A percentile compares a stretch with the other conserved stretches of the same genome.
phyloP scores from a whole-genome alignment of 2,797 vertebrate species.

The Schizopygopsis pylzovi region DNA sequence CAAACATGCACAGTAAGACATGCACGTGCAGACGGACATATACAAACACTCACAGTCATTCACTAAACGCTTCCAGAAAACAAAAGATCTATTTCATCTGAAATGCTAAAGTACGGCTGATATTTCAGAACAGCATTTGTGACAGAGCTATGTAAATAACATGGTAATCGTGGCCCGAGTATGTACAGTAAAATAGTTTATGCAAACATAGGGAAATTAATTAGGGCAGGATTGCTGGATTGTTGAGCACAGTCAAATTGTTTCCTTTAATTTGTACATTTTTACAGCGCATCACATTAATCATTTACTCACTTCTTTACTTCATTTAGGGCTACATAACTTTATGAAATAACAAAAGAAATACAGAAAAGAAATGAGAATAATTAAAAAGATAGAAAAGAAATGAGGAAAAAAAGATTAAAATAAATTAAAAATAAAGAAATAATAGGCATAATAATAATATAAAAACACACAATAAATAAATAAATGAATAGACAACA shows the following conservation, averaged over 20 bases:
- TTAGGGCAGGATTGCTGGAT: slow-evolving; percentile 11
- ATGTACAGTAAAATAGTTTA: slow-evolving; percentile 50
- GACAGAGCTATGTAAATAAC: slow-evolving; percentile 40
- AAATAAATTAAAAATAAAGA: too few species aligned
- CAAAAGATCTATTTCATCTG: slow-evolving; percentile 11
- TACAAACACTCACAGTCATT: slow-evolving; percentile 17
- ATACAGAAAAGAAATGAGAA: background rate
- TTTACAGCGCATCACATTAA: slow-evolving; percentile 15
- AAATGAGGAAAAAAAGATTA: background rate
- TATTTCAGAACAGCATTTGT: slow-evolving; percentile 35
- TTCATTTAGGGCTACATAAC: background rate
- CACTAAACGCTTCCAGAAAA: background rate
- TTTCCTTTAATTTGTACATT: slow-evolving; percentile 12
- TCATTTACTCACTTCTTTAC: background rate
- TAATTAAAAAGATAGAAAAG: background rate
- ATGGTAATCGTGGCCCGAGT: slow-evolving; percentile 22
- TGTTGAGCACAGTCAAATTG: slow-evolving; percentile 3
- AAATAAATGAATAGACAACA: background rate
- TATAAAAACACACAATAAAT: background rate
- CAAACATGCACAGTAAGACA: slow-evolving; percentile 32
- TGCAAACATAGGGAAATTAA: slow-evolving; percentile 48
- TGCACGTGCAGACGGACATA: slow-evolving; percentile 36
- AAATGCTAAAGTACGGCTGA: slow-evolving; percentile 29
- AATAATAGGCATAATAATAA: background rate
- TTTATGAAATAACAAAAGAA: background rate